Evolutionary conservation across 2,888 invertebrate species (phyloP), one percentile per base, ranked within the genome.

Genomic region (Slavum lentiscoides): DNA sequence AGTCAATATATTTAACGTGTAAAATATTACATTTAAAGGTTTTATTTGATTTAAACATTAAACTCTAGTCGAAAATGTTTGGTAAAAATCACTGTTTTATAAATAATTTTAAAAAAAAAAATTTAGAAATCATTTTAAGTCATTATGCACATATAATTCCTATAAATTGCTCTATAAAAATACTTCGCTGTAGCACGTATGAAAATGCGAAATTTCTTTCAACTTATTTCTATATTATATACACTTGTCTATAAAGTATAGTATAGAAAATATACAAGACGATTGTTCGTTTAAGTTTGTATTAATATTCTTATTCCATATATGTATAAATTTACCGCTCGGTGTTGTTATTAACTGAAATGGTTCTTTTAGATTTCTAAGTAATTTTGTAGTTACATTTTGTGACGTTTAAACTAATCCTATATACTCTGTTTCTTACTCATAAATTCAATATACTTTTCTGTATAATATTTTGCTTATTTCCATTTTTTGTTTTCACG

Each of bases 331-430:
- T 53, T 53, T 69, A 69, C 53, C n/a, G 30, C 19, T 30, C 30
- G 17, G 30, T 30, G n/a, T 69, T 68, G 55, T 69, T 69, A 53
- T 21, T 53, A 21, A 6, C 1, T 30, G 30, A 53, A 55, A 69
- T 30, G 30, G 53, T 69, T 69, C 53, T 69, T 69, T 69, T 55
- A 55, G 69, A 55, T 30, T 69, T 55, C 19, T 30, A 69, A 19
- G 55, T 55, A 69, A 19, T 69, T 68, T 69, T 55, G 53, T 69
- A 19, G 53, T 69, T 69, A n/a, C 55, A 69, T 55, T 30, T 55
- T 3, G 23, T 30, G 11, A 11, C 53, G 53, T 13, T 69, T 30
- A 69, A 30, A 69, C 53, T 30, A 30, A 55, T 30, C 55, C 53
- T 30, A 55, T 30, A 55, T 19, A 55, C 53, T 30, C 30, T 30